Base-by-base conservation (phyloP, 1,140 invertebrate genomes). In the Saccostrea glomerata region DNA sequence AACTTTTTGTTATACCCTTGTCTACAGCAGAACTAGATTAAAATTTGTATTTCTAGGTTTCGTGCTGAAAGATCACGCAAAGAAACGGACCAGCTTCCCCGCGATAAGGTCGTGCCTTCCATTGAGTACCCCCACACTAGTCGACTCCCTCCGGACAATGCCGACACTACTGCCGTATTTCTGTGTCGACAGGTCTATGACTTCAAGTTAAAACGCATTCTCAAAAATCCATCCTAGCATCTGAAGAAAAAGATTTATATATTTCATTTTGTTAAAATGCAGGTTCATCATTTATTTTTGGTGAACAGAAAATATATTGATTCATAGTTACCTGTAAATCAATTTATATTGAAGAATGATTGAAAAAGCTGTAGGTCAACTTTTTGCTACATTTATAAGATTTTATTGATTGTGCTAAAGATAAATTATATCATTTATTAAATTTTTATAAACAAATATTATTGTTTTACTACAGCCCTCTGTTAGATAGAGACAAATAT, bases 111-210 rank as follows among this genome's bases (percentile, higher is more conserved):
- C 88, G 97, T 97, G 56, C 95, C 92, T 88, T 93, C 90, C 94
- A 95, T 88, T 94, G 96, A 92, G 92, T 95, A 91, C 96, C 96
- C 94, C 94, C 91, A 96, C 90, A 93, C 94, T 86, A 94, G 94
- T 82, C 94, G 96, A 58, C 97, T 97, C 92, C 96, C 97, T n/a
- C 97, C 97, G 54, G 96, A 97, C 54, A 96, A 97, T 90, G 96
- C 97, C 12, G 97, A 97, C 54, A 96, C 97, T 7, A 98, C 99
- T 90, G 97, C 98, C 94, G 97, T 99, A 2, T 98, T 99, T 92
- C 98, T 98, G 95, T 99, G 98, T 95, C 97, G 98, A 23, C 97
- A 97, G 91, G 98, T 99, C 56, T 99, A 99, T 95, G 98, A 99
- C 95, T 99, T 98, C 95, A 96, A 98, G 87, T 97, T 98, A 88